Evolutionary conservation across 2,888 invertebrate genomes (phyloP).

Genomic region (Drosophila greeni): DNA sequence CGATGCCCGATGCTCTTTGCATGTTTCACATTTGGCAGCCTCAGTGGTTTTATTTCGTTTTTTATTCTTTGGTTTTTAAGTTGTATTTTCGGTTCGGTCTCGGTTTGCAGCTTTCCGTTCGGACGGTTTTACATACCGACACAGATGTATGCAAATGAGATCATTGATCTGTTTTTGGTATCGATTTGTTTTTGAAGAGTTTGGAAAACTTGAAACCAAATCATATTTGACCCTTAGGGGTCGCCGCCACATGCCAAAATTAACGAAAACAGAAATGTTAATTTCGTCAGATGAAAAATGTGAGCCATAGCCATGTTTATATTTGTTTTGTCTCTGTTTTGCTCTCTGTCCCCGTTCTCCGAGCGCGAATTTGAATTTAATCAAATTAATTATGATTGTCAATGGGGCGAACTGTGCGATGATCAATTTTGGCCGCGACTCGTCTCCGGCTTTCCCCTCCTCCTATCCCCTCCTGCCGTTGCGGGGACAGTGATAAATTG

Average conservation of each 20-base stretch:
- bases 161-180: constrained; percentile 74
- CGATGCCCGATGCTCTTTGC: constrained; percentile 55
- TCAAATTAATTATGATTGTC: constrained; percentile 71
- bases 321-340: constrained; percentile 40
- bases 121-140: constrained; percentile 28
- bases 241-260: constrained; percentile 62
- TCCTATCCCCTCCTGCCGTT: background rate
- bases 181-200: constrained; percentile 69
- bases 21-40: constrained; percentile 71
- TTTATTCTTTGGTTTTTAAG: constrained; percentile 6
- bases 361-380: constrained; percentile 70
- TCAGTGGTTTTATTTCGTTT: constrained; percentile 23
- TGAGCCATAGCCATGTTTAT: constrained; percentile 29
- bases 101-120: constrained; percentile 32
- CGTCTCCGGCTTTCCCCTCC: constrained; percentile 4
- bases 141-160: constrained; percentile 70
- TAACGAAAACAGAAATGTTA: constrained; percentile 61
- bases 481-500: constrained; percentile 67
- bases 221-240: constrained; percentile 73
- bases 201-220: constrained; percentile 61
- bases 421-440: constrained; percentile 31
- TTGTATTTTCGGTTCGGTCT: constrained; percentile 16
- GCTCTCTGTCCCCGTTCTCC: constrained; percentile 46
- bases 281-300: constrained; percentile 58
- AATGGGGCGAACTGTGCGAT: constrained; percentile 49